These are phyloP conservation scores for Uloborus diversus DNA, from an alignment of 1,140 invertebrate genomes.

Conservation along the genomic window DNA sequence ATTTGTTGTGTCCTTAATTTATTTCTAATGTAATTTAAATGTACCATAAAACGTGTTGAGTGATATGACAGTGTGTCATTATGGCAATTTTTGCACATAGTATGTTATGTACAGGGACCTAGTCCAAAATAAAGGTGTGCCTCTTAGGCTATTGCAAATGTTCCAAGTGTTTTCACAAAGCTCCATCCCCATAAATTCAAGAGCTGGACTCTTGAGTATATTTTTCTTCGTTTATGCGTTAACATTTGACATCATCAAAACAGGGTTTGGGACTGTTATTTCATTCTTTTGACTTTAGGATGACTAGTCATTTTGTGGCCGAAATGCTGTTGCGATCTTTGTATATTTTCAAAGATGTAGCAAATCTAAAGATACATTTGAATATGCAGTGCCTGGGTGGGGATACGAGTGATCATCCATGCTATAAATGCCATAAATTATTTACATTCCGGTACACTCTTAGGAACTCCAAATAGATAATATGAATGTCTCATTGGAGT, in stretches of 20 bases:
- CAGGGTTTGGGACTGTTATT: conserved; percentile 54
- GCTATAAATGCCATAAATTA: conserved; percentile 32
- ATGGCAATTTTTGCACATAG: conserved; percentile 27
- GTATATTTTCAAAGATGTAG: conserved; percentile 26
- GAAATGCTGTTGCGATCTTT: conserved; percentile 46
- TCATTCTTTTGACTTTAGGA: conserved; percentile 45
- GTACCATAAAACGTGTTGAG: conserved; percentile 43
- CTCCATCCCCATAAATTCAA: conserved; percentile 28
- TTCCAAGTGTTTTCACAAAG: conserved; percentile 41
- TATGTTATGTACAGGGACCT: conserved; percentile 56
- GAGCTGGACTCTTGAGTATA: conserved; percentile 56
- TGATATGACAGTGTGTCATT: conserved; percentile 42
- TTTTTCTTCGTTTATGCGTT: conserved; percentile 52
- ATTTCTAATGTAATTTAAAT: conserved; percentile 42
- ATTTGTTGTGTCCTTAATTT: conserved; percentile 52
- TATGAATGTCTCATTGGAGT: conserved; percentile 34
- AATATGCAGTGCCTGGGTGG: conserved; percentile 7
- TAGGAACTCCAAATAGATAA: conserved; percentile 12
- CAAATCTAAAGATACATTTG: conserved; percentile 3
- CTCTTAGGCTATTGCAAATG: conserved; percentile 42
- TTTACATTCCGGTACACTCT: conserved; percentile 41
- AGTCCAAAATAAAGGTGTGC: conserved; percentile 51
- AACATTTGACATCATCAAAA: conserved; percentile 50
- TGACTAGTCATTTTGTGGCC: conserved; percentile 55
- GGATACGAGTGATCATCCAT: conserved; percentile 14